Evolutionary conservation across 1,140 invertebrate species (phyloP).

Genomic region (Ips typographus): DNA sequence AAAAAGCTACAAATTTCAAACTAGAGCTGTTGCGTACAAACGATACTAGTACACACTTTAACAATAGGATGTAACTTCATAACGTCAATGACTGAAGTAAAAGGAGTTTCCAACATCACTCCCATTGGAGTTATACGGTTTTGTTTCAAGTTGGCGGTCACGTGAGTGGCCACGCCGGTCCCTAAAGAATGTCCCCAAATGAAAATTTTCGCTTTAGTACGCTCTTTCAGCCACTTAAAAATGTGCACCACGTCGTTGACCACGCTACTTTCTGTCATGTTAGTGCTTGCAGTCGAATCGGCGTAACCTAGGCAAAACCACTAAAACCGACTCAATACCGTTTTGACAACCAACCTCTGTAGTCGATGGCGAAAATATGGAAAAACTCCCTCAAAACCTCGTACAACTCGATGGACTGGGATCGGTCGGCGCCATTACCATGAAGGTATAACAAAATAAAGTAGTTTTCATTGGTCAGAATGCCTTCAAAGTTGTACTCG

Average conservation of each 20-base stretch:
- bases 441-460: slow-evolving; percentile 80
- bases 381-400: slow-evolving; percentile 75
- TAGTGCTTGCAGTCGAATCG: slow-evolving; percentile 71
- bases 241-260: slow-evolving; percentile 78
- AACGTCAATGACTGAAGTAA: slow-evolving; percentile 85
- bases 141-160: slow-evolving; percentile 59
- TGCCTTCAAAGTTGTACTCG: slow-evolving; percentile 45
- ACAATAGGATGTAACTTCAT: slow-evolving; percentile 75
- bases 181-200: slow-evolving; percentile 91
- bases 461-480: slow-evolving; percentile 43
- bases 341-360: slow-evolving; percentile 64
- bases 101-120: slow-evolving; percentile 83
- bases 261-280: slow-evolving; percentile 77
- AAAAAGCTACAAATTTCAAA: slow-evolving; percentile 37
- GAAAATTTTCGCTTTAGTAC: slow-evolving; percentile 63
- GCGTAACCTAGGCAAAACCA: slow-evolving; percentile 70
- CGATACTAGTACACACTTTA: slow-evolving; percentile 59
- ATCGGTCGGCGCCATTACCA: slow-evolving; percentile 88
- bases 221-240: slow-evolving; percentile 74
- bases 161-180: slow-evolving; percentile 65
- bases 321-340: no score
- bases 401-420: slow-evolving; percentile 75
- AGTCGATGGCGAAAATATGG: slow-evolving; percentile 90
- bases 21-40: slow-evolving; percentile 69
- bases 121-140: slow-evolving; percentile 63